phyloP scores from a whole-genome alignment of 2,888 invertebrate species.

The Callinectes sapidus region DNA sequence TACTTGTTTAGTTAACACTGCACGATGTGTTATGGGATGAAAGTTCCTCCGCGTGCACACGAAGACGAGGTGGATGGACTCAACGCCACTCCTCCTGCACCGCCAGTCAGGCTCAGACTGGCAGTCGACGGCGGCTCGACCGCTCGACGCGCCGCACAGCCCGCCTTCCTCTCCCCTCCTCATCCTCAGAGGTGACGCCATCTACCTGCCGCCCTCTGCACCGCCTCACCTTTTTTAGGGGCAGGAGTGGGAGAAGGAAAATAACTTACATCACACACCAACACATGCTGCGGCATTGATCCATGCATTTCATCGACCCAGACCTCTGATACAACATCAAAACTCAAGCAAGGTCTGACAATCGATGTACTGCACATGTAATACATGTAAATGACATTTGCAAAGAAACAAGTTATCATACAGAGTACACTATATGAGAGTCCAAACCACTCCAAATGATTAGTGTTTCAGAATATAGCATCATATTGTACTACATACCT shows the following conservation, averaged over 20 bases:
- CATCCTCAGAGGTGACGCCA: not conserved
- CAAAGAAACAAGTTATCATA: not conserved
- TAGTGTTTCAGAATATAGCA: too few species aligned
- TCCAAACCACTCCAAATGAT: not conserved
- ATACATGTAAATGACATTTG: not conserved
- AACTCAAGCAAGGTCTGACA: not conserved
- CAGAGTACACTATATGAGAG: not conserved
- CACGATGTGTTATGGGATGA: not conserved
- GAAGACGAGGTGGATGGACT: not conserved
- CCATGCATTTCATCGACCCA: not conserved
- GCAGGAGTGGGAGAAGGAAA: not conserved
- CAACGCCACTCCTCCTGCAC: conserved; percentile 19
- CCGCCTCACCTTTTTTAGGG: not conserved
- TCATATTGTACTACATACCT: too few species aligned
- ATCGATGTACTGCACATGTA: not conserved
- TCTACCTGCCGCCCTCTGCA: not conserved
- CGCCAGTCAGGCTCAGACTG: conserved; percentile 23
- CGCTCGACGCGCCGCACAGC: not conserved
- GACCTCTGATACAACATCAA: not conserved
- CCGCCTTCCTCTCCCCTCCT: not conserved
- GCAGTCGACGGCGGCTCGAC: not conserved
- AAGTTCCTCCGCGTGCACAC: conserved; percentile 30
- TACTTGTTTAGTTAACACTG: not conserved
- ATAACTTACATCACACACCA: not conserved
- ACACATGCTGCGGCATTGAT: not conserved